phyloP scores from a whole-genome alignment of 2,888 invertebrate species.

The Steinernema scapterisci region DNA sequence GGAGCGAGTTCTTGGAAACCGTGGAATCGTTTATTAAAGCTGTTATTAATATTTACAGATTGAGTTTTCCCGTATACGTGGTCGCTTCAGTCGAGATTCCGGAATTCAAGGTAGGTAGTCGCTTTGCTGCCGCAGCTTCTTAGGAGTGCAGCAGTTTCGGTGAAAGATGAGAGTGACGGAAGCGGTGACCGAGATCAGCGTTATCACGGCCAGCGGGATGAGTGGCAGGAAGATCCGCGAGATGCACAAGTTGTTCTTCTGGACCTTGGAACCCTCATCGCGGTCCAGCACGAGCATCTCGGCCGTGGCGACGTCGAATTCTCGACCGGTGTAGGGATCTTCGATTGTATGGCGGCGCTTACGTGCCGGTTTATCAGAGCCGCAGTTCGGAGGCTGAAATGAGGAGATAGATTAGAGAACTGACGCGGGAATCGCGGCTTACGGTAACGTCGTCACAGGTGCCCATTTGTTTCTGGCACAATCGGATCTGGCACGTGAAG shows the following conservation, averaged over 20 bases:
- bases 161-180: conserved; percentile 42
- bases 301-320: conserved; percentile 63
- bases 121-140: neutral
- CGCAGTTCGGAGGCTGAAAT: conserved; percentile 60
- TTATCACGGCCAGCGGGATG: conserved; percentile 48
- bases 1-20: neutral
- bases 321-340: conserved; percentile 33
- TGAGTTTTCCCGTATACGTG: conserved; percentile 22
- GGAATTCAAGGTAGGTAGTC: neutral
- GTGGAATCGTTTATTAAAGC: conserved; percentile 17
- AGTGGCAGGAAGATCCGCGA: conserved; percentile 43
- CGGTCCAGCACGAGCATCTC: conserved; percentile 61
- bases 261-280: conserved; percentile 44
- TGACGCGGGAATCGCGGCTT: conserved; percentile 9
- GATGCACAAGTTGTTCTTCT: conserved; percentile 21
- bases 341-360: conserved; percentile 14
- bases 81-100: neutral
- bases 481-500: conserved; percentile 66
- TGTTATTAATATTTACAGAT: conserved; percentile 13
- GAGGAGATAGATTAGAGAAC: neutral
- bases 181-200: conserved; percentile 47
- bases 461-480: conserved; percentile 67
- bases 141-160: conserved; percentile 29
- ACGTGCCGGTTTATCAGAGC: conserved; percentile 26
- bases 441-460: conserved; percentile 66